Evolutionary conservation across 1,140 invertebrate genomes (phyloP).

Genomic region (Reticulitermes speratus): DNA sequence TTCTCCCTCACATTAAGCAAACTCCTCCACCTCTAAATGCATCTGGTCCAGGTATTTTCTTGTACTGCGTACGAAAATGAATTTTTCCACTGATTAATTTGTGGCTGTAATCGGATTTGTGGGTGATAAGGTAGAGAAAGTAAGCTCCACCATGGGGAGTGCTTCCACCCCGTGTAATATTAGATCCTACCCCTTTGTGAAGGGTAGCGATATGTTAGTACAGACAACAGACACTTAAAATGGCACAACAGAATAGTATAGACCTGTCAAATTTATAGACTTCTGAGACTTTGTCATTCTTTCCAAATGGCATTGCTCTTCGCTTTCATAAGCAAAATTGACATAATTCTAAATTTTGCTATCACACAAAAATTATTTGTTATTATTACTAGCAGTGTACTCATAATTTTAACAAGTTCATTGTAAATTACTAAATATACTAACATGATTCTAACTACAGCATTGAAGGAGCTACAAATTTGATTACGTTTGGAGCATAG

Average conservation of each 20-base stretch:
- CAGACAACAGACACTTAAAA: not conserved
- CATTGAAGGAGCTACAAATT: not conserved
- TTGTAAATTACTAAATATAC: no score
- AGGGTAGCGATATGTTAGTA: not conserved
- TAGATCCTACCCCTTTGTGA: not conserved
- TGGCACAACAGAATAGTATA: not conserved
- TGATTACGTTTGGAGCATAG: not conserved
- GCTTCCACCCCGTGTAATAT: not conserved
- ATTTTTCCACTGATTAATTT: slow-evolving; percentile 12
- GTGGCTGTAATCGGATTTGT: slow-evolving; percentile 18
- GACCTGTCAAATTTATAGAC: no score
- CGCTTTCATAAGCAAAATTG: no score
- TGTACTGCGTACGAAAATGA: not conserved
- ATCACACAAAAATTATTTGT: no score
- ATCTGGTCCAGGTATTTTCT: not conserved
- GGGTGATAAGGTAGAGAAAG: slow-evolving; percentile 10
- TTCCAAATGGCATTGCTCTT: no score
- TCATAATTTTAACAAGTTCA: no score
- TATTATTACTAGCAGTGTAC: no score
- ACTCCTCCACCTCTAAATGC: not conserved
- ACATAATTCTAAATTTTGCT: no score
- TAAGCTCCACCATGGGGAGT: not conserved
- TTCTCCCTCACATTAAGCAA: not conserved
- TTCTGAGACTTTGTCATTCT: no score
- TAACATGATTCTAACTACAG: no score